A percentile compares a stretch with the other conserved stretches of the same genome.
These are phyloP conservation scores for Cacatua alba DNA, from an alignment of 2,113 vertebrate species.

Conservation along the genomic window DNA sequence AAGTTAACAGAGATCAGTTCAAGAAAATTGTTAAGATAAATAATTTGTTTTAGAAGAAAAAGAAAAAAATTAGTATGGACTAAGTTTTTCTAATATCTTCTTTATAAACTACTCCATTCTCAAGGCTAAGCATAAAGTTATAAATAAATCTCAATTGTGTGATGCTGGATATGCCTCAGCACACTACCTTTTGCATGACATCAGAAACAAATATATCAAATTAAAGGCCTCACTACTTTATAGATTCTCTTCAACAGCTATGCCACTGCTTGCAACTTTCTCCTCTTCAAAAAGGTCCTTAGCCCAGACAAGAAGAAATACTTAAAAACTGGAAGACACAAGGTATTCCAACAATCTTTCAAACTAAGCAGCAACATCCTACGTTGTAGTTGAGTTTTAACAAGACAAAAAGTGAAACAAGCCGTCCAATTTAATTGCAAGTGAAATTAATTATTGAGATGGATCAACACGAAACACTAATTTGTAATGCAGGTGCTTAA, in stretches of 20 bases:
- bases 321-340: not conserved
- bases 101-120: not conserved
- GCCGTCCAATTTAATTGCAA: not conserved
- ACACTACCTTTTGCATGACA: not conserved
- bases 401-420: not conserved
- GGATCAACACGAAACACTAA: not conserved
- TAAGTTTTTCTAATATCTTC: not conserved
- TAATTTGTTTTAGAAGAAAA: not conserved
- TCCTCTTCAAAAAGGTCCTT: not conserved
- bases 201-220: not conserved
- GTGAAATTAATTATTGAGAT: not conserved
- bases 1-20: not conserved
- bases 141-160: not conserved
- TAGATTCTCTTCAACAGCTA: not conserved
- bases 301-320: not conserved
- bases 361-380: not conserved
- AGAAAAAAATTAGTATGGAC: not conserved
- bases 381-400: not conserved
- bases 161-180: not conserved
- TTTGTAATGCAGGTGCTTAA: not conserved
- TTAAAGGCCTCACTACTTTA: not conserved
- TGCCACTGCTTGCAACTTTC: not conserved
- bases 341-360: not conserved
- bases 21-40: not conserved
- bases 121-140: not conserved